Base-by-base conservation (phyloP, 2,888 invertebrate species). In the Microdon myrmicae region DNA sequence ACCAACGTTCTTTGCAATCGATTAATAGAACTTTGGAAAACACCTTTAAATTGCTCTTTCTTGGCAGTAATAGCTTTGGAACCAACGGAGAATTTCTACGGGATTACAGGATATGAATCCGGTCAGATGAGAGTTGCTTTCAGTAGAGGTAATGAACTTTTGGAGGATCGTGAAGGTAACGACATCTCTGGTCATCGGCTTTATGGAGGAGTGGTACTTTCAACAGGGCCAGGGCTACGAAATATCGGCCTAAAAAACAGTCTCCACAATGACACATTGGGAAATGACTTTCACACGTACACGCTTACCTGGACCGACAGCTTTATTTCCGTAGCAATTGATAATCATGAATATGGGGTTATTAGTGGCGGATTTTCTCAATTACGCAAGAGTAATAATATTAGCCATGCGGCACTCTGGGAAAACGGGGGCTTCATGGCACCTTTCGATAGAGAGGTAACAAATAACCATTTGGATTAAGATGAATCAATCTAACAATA, bases 51-150 rank as follows among this genome's bases (percentile, higher is more conserved):
- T 45, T 34, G 16, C 28, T 28, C 2, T 20, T 4, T 14, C 2
- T 34, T 73, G 75, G 1, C 70, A 90, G 89, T 86, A 72, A 79
- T 90, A 5, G 83, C 82, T 54, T 72, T 90, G 70, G 86, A 89
- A 70, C 89, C 92, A 0, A 77, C 81, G 4, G 82, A 84, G 38
- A 82, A 83, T 28, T 77, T 81, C 7, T 90, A 90, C 70, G 90
- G 90, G 0, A 64, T 75, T 5, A 77, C 78, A 61, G 82, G 81
- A 19, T 85, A 84, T 59, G 82, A 84, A 1, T 88, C 88, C 0
- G 89, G 90, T 0, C 83, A 90, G 71, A 83, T 94, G 41, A 85
- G 90, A 34, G 80, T 94, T 5, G 90, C 90, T 1, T 86, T 85
- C 66, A 81, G 85, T 1, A 83, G 85, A 9, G 92, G 92, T 10